Evolutionary conservation across 2,888 invertebrate species (phyloP), one percentile per base, ranked within the genome.

Genomic region (Nycteola revayana): DNA sequence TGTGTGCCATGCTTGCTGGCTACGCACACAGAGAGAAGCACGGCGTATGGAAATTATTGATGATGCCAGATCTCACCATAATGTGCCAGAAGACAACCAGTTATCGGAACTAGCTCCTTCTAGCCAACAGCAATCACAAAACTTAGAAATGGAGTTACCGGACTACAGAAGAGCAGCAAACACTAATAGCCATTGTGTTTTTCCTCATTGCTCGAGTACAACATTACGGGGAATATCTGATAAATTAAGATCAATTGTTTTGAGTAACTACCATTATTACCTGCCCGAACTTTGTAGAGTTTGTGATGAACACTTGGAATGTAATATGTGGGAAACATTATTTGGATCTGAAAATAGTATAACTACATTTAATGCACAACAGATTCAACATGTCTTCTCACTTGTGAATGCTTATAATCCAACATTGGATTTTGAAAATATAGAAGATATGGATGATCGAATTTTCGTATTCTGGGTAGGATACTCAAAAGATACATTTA

Each of bases 131-230:
- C 9, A 25, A 21, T n/a, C n/a, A n/a, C n/a, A n/a, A n/a, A n/a
- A n/a, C n/a, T n/a, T n/a, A n/a, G 17, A 18, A 24, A 10, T 42
- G 9, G 9, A 26, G 9, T 32, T 39, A 28, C 36, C 38, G 4
- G 26, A 42, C 7, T 48, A 43, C 25, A 41, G 29, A 33, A 26
- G 44, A 14, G 36, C 44, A 20, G 36, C 44, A 10, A 48, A 48
- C 21, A 33, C 39, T 20, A 25, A 10, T 21, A 24, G 24, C 22
- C 39, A 37, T 21, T 48, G 44, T 37, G 31, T 44, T 17, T 44
- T 42, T 28, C 24, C 28, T 20, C 10, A 32, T 7, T 48, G 44
- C 14, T 8, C 6, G 9, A 42, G 20, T 24, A 28, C 21, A 7
- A 14, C 24, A 7, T 28, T 32, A 11, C 32, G 28, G n/a, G 11